A percentile compares a stretch with the other conserved stretches of the same genome.
Evolutionary conservation across 2,113 vertebrate species (phyloP).

Genomic region (Rhodinocichla rosea): DNA sequence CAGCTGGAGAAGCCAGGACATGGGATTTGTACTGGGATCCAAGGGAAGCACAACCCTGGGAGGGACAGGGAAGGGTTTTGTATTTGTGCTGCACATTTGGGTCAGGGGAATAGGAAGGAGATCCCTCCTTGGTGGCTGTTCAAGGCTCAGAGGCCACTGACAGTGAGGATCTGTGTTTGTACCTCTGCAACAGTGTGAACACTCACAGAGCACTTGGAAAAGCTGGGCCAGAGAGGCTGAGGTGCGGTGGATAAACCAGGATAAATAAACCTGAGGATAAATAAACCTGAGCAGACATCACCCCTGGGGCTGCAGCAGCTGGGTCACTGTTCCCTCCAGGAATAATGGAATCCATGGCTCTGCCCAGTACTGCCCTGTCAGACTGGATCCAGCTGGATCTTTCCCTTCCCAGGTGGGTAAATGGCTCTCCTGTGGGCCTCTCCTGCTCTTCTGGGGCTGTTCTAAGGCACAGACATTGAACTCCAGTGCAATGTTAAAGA

Average conservation of each 20-base stretch:
- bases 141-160: background rate
- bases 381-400: background rate
- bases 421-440: background rate
- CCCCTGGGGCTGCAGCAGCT: background rate
- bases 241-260: background rate
- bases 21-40: background rate
- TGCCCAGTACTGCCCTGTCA: background rate
- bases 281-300: background rate
- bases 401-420: background rate
- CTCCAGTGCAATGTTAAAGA: background rate
- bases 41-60: accelerated
- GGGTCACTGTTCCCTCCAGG: background rate
- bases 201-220: background rate
- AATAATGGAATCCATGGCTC: background rate
- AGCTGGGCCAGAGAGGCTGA: background rate
- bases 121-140: background rate
- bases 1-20: background rate
- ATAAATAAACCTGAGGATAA: background rate
- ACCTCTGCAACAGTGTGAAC: background rate
- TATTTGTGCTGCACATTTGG: background rate
- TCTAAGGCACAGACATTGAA: background rate
- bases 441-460: background rate
- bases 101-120: background rate
- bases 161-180: background rate
- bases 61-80: background rate